Evolutionary conservation across 2,797 vertebrate species (phyloP).

Genomic region (Dendrocincla tyrannina): DNA sequence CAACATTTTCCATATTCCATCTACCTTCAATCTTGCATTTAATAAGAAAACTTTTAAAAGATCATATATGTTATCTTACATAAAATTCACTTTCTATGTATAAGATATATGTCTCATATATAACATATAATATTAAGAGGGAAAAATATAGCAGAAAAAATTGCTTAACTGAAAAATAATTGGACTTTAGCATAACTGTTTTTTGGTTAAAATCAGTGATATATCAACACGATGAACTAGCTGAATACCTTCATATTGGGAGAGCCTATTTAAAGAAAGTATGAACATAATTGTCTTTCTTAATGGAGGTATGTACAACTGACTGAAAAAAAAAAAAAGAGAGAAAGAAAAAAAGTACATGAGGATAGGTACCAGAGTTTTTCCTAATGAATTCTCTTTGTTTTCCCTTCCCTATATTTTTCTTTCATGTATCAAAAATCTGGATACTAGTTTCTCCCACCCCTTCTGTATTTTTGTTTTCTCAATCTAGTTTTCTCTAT

Average conservation of each 20-base stretch:
- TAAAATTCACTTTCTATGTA: background rate
- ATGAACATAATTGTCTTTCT: background rate
- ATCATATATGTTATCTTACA: background rate
- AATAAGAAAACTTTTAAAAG: background rate
- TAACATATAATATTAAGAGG: background rate
- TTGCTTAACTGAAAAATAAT: background rate
- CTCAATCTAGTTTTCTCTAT: background rate
- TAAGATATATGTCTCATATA: background rate
- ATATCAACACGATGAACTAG: background rate
- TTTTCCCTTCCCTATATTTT: background rate
- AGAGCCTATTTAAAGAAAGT: background rate
- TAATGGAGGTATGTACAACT: background rate
- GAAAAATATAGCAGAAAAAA: background rate
- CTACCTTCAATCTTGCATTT: background rate
- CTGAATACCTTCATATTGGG: background rate
- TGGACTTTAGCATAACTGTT: background rate
- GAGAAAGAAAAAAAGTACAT: background rate
- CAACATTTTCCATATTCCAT: background rate
- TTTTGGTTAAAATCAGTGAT: background rate
- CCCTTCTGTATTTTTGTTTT: background rate
- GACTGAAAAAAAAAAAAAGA: background rate
- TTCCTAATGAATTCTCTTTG: background rate
- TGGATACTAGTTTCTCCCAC: background rate
- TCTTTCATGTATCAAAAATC: background rate
- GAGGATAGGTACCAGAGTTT: background rate